These are phyloP conservation scores for Halocaridina rubra DNA, from an alignment of 2,888 invertebrate species.

Conservation along the genomic window DNA sequence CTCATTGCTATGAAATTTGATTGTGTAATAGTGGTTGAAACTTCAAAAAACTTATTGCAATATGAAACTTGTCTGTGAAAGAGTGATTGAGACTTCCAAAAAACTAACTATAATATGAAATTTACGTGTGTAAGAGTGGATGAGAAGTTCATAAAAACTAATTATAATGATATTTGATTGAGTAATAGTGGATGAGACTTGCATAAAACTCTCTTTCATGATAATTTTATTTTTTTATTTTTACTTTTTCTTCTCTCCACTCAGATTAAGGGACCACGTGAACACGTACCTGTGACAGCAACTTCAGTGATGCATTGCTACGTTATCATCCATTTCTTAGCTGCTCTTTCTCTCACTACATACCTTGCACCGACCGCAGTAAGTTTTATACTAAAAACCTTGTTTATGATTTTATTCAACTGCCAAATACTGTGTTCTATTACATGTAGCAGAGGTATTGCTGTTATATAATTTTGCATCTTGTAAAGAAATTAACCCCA, in stretches of 20 bases:
- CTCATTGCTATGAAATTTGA: too few relatives aligned
- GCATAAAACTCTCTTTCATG: not conserved
- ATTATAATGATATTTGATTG: too few relatives aligned
- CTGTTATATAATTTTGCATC: not conserved
- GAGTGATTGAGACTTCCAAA: not conserved
- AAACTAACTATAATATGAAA: not conserved
- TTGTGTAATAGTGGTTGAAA: too few relatives aligned
- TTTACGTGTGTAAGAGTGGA: not conserved
- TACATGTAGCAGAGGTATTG: not conserved
- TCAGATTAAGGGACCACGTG: not conserved
- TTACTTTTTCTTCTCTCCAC: too few relatives aligned
- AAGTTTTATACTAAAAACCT: too few relatives aligned
- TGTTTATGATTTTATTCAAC: too few relatives aligned
- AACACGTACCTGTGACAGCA: not conserved
- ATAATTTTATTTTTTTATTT: not conserved
- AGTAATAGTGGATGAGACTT: too few relatives aligned
- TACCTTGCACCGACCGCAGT: not conserved
- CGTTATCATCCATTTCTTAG: slow-evolving; percentile 23
- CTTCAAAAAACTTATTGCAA: too few relatives aligned
- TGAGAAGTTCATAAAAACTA: not conserved
- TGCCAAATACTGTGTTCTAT: not conserved
- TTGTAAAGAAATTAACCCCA: not conserved
- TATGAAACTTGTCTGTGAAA: too few relatives aligned
- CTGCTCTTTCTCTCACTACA: not conserved
- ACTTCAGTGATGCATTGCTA: not conserved